phyloP scores from a whole-genome alignment of 2,797 vertebrate genomes.

The Cossypha dichroa region DNA sequence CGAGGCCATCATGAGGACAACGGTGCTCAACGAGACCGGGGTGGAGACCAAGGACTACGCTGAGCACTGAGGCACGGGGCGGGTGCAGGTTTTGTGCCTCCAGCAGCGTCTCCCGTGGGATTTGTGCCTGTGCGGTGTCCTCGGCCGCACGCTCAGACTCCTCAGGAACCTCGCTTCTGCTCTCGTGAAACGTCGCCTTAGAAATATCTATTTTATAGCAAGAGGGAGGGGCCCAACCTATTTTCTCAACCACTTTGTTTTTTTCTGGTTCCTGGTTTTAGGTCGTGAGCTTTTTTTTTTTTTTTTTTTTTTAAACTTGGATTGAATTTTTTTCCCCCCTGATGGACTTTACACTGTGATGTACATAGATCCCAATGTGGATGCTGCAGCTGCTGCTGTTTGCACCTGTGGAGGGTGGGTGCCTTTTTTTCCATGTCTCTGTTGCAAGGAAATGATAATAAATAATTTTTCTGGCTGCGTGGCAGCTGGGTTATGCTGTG shows the following conservation, averaged over 20 bases:
- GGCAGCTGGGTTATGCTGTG: neutral
- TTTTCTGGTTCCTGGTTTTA: constrained; percentile 6
- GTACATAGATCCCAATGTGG: neutral
- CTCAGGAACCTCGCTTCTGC: constrained; percentile 28
- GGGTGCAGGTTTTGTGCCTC: neutral
- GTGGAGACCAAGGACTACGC: constrained; percentile 59
- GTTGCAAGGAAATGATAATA: constrained; percentile 33
- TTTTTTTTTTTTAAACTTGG: neutral
- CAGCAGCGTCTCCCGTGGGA: neutral
- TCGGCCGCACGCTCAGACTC: constrained; percentile 11
- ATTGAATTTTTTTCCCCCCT: neutral
- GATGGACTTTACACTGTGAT: constrained; percentile 45
- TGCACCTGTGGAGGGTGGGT: neutral
- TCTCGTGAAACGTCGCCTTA: constrained; percentile 4
- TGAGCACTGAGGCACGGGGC: constrained; percentile 44
- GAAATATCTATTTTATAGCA: constrained; percentile 16
- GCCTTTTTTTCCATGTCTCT: neutral
- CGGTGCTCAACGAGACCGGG: constrained; percentile 71
- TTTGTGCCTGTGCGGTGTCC: neutral
- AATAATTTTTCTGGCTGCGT: neutral
- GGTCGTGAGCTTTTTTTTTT: neutral
- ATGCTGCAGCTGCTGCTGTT: constrained; percentile 23
- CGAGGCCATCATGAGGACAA: constrained; percentile 76
- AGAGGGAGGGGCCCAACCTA: neutral
- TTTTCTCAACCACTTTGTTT: constrained; percentile 8